Base-by-base conservation (phyloP, 2,113 vertebrate species). In the Syrmaticus mikado region DNA sequence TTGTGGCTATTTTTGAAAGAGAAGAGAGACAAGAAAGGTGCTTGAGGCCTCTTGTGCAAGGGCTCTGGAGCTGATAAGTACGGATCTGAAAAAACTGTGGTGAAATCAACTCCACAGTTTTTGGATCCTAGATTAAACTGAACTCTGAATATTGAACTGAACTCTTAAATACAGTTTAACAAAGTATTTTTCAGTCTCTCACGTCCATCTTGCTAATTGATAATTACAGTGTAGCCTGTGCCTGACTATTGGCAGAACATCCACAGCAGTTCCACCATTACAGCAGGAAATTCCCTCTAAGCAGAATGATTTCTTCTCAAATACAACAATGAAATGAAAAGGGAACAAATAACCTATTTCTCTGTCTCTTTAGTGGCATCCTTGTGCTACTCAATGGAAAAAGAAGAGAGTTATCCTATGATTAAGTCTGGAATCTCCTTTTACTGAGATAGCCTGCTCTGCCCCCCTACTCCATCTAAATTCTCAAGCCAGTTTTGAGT, bases 351-450 rank as follows among this genome's bases (percentile, higher is more conserved):
- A 64, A 80, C 62, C 50, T 58, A 12, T 57, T 85, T 66, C 66
- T 64, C 70, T 76, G 10, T 46, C 21, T 60, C n/a, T 94, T 38
- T 61, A 74, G 76, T 32, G 76, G 61, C 79, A 91, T 71, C 60
- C 27, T 41, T 22, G 46, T 90, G 77, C 78, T 84, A 57, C 82
- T 90, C 68, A 60, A 12, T 40, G 71, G 66, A 65, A 65, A 64
- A 67, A 53, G 67, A 89, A 53, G 19, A 90, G 50, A 80, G 27
- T 34, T 45, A 61, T 30, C 53, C 75, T 75, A 5, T 83, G 78
- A 85, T 43, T 65, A 71, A 48, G 76, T 74, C 82, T 81, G 79
- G 72, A 76, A 65, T 61, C 57, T 92, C 76, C 57, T 94, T 88
- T 83, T 81, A 62, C 30, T 64, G 64, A 0, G 7, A 55, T 5